phyloP scores from a whole-genome alignment of 2,113 vertebrate species.

The Heterochromis multidens region DNA sequence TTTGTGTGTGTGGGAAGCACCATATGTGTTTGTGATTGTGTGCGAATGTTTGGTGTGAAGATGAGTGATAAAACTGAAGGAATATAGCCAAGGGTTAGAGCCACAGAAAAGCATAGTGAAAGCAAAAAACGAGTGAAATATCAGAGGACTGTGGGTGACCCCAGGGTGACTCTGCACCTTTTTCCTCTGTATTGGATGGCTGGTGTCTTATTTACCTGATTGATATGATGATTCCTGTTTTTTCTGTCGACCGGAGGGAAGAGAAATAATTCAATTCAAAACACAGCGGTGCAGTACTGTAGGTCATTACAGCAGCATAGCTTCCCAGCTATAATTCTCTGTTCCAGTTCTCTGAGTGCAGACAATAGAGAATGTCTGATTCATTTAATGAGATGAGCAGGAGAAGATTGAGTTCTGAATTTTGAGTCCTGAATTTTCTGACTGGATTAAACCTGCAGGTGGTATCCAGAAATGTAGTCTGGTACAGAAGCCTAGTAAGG shows the following conservation, averaged over 20 bases:
- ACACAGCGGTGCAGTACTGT: conserved; percentile 9
- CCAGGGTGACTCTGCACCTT: conserved; percentile 27
- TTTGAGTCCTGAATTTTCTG: conserved; percentile 32
- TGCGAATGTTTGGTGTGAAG: conserved; percentile 1
- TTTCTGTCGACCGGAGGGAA: conserved; percentile 1
- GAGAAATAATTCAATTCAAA: conserved; percentile 33
- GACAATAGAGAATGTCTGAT: conserved; percentile 36
- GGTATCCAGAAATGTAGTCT: not conserved
- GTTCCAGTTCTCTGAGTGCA: conserved; percentile 31
- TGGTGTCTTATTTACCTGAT: conserved; percentile 45
- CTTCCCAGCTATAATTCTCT: conserved; percentile 37
- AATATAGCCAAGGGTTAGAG: conserved; percentile 12
- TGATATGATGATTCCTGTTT: conserved; percentile 29
- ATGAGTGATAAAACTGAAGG: not conserved
- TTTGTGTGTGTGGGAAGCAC: conserved; percentile 35
- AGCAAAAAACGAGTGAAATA: conserved; percentile 14
- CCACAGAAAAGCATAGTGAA: not conserved
- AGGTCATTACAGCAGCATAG: conserved; percentile 17
- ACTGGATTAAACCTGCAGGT: conserved; percentile 21
- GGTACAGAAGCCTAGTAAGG: not conserved
- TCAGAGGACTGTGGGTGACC: conserved; percentile 28
- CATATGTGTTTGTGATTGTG: conserved; percentile 12
- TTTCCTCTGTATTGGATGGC: conserved; percentile 31
- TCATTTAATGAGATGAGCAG: conserved; percentile 29
- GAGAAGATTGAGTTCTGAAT: conserved; percentile 25